Evolutionary conservation across 2,797 vertebrate species (phyloP).

Genomic region (Eidolon dupreanum): DNA sequence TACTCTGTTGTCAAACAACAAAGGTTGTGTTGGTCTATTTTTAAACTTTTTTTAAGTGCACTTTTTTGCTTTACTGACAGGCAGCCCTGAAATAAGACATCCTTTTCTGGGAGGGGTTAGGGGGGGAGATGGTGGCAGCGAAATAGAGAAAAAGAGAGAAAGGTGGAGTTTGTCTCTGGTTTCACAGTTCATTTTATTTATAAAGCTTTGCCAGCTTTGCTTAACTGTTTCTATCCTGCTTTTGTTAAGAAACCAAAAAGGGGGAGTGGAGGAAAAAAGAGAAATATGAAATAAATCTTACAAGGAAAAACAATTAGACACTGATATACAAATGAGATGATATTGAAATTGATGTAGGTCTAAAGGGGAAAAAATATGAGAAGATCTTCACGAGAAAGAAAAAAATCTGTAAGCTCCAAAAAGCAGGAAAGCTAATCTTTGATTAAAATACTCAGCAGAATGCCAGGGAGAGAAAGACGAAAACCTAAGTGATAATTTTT

Average conservation of each 20-base stretch:
- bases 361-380: not conserved
- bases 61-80: not conserved
- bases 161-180: slow-evolving; percentile 74
- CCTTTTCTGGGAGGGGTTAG: not conserved
- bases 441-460: slow-evolving; percentile 58
- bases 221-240: slow-evolving; percentile 77
- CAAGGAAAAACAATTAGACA: slow-evolving; percentile 19
- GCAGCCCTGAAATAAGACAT: slow-evolving; percentile 58
- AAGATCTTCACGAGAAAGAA: not conserved
- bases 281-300: slow-evolving; percentile 60
- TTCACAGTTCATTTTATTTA: slow-evolving; percentile 58
- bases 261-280: slow-evolving; percentile 53
- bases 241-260: slow-evolving; percentile 73
- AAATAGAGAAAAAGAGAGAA: not conserved
- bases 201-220: slow-evolving; percentile 71
- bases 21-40: slow-evolving; percentile 51
- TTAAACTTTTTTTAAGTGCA: slow-evolving; percentile 63
- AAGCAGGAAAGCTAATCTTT: slow-evolving; percentile 17
- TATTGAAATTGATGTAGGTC: not conserved
- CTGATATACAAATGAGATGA: not conserved
- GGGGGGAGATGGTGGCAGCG: not conserved
- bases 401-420: not conserved
- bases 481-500: not conserved
- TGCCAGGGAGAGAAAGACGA: not conserved
- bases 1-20: slow-evolving; percentile 67